These are phyloP conservation scores for Cossypha niveicapilla DNA, from an alignment of 2,797 vertebrate genomes.

Conservation along the genomic window DNA sequence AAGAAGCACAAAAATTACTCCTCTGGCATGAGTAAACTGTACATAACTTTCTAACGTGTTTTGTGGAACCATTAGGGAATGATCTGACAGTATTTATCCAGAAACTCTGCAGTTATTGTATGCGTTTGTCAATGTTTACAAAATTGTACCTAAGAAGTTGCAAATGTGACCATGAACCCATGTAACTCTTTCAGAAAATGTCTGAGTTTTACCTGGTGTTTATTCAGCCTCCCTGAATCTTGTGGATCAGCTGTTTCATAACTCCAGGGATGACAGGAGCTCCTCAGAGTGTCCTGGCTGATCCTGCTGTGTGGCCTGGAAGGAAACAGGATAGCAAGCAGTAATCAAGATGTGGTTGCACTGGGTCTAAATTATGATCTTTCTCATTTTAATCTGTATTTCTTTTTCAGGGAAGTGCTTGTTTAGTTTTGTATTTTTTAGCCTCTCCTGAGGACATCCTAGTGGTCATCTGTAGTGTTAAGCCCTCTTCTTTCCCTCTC, in stretches of 20 bases:
- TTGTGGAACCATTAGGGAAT: background rate
- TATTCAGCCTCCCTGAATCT: background rate
- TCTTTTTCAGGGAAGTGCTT: background rate
- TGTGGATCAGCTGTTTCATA: background rate
- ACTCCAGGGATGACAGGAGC: background rate
- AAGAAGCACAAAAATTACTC: background rate
- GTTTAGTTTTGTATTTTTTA: background rate
- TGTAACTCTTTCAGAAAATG: background rate
- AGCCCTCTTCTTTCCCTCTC: background rate
- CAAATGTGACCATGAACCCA: background rate
- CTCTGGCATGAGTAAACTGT: background rate
- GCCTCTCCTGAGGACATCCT: background rate
- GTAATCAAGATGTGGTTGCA: background rate
- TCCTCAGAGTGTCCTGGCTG: background rate
- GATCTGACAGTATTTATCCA: background rate
- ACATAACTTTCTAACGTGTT: background rate
- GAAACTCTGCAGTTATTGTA: background rate
- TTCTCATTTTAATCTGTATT: background rate
- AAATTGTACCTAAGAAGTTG: background rate
- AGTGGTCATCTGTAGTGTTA: too few species aligned
- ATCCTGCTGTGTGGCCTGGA: background rate
- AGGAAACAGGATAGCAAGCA: background rate
- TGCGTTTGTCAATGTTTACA: background rate
- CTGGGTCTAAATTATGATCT: background rate
- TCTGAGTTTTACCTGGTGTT: background rate